Conservation (phyloP, 2,888 invertebrate genomes). For the Hyles lineata region DNA sequence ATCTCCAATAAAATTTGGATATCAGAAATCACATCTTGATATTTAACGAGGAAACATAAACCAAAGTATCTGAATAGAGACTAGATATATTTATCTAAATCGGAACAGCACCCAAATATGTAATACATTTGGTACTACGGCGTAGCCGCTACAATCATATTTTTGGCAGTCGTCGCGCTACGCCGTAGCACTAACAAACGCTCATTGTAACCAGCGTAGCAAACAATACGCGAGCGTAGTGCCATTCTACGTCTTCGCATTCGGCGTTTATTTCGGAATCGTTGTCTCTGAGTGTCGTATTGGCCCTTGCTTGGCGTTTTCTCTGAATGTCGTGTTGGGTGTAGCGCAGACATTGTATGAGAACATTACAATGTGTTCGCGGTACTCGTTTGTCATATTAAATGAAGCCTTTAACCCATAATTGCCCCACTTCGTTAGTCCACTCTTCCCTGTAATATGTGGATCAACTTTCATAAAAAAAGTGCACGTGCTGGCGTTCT, state of each 20-base stretch:
- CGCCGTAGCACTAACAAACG: constrained; percentile 17
- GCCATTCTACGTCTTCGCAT: constrained; percentile 23
- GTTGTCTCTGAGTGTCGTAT: constrained; percentile 4
- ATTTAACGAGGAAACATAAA: no score
- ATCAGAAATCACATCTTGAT: no score
- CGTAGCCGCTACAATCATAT: constrained; percentile 43
- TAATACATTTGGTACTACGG: constrained; percentile 19
- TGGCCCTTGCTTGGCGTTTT: neutral
- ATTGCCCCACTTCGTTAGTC: constrained; percentile 10
- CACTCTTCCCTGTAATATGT: neutral
- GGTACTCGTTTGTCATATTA: constrained; percentile 18
- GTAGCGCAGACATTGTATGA: neutral
- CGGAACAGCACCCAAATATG: neutral
- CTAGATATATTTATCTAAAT: neutral
- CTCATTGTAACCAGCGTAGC: neutral
- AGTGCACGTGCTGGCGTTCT: neutral
- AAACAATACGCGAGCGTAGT: constrained; percentile 18
- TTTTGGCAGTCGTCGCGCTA: constrained; percentile 35
- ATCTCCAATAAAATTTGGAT: no score
- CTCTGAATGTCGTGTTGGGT: neutral
- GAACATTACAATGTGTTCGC: neutral
- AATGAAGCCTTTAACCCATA: constrained; percentile 16
- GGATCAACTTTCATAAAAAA: constrained; percentile 2
- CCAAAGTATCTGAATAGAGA: neutral
- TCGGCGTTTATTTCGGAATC: neutral